Base-by-base conservation (phyloP, 1,140 invertebrate genomes). In the Trichomalopsis sarcophagae region DNA sequence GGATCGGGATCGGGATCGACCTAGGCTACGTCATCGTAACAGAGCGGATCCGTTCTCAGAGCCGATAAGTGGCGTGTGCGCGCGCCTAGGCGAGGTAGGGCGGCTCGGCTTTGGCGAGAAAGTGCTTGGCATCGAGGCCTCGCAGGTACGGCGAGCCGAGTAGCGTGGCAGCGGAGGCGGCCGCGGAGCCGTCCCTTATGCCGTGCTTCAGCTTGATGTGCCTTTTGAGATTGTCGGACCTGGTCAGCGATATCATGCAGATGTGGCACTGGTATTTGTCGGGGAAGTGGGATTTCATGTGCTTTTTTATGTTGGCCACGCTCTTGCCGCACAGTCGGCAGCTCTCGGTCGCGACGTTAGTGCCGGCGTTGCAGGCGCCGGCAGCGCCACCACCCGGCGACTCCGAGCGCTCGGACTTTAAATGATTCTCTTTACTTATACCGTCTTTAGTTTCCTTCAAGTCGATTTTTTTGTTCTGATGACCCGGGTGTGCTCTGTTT, bases 211-310 rank as follows among this genome's bases (percentile, higher is more conserved):
- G 89, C 84, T 93, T 93, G 82, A 94, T 93, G 84, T 94, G 93
- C 89, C 93, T 91, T 91, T 93, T 93, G 50, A 94, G 83, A 91
- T 94, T 94, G 88, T 94, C 93, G 80, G 93, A 93, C 87, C 93
- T 92, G 81, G 93, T 93, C 80, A 93, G 90, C 84, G 92, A 93
- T 90, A 93, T 93, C 92, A 92, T 91, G 87, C 93, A 93, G 86
- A 93, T 93, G 76, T 93, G 91, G 88, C 93, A 93, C 84, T 92
- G 91, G 90, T 93, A 93, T 86, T 93, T 93, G 86, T 93, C 93
- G 27, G 93, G 93, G 86, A 91, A 92, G 90, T 93, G 93, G 71
- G 93, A 93, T 91, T 93, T 93, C 93, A 93, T 93, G 87, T 93
- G 93, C 85, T 93, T 93, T 91, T 93, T 93, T 85, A 93, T 91